Evolutionary conservation across 2,888 invertebrate species (phyloP), one percentile per base, ranked within the genome.

Genomic region (Autographa pulchrina): DNA sequence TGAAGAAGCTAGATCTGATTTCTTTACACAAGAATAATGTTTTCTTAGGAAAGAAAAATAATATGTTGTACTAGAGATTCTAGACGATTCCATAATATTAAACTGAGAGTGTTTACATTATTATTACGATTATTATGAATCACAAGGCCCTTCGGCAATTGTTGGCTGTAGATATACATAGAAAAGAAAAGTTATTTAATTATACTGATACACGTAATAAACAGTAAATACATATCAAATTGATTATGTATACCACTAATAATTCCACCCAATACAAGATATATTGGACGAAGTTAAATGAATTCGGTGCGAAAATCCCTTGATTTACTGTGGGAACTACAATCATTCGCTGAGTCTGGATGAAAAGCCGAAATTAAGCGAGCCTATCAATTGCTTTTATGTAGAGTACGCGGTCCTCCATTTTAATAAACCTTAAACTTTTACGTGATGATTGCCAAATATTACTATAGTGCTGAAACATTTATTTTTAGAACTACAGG

Each of bases 341-440:
- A 77, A 60, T 63, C 14, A 56, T 70, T 43, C 32, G 61, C 20
- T 7, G 31, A 70, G 54, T 66, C 54, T 54, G 25, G 63, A 74
- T 59, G 68, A 75, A 58, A 78, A 61, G 56, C 60, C 35, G 63
- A 64, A 80, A 66, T 69, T 68, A 65, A 68, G 43, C 8, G 35
- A 60, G 14, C 35, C 63, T 58, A 71, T 61, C 59, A 61, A 78
- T 78, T 31, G 58, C 58, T 56, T 75, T 72, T 69, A 64, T 65
- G 31, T 5, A 56, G 48, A 56, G 16, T 14, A 69, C 62, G 48
- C 38, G 38, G 38, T 38, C 31, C 11, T 38, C 58, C 62, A 64
- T 54, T 71, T 78, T 62, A 20, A 25, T 38, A 38, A 72, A 63
- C 70, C 72, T 78, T 81, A 64, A 78, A 65, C 67, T 43, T 63